These are phyloP conservation scores for Ethmia dodecea DNA, from an alignment of 2,888 invertebrate genomes.

Conservation along the genomic window DNA sequence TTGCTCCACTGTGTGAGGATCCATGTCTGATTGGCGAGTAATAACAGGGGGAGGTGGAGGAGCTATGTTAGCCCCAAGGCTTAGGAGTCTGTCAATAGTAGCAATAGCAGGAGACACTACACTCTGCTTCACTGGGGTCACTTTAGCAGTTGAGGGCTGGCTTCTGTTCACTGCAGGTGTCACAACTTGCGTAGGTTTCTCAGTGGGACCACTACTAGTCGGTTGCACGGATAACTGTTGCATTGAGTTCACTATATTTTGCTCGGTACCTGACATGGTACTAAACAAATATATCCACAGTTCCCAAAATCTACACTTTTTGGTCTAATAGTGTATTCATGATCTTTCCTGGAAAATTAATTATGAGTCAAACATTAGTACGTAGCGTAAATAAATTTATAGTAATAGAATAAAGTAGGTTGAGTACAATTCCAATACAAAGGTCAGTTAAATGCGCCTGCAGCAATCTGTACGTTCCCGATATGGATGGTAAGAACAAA, in stretches of 20 bases:
- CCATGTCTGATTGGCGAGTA: constrained; percentile 63
- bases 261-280: constrained; percentile 76
- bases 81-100: constrained; percentile 68
- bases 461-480: not conserved
- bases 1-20: constrained; percentile 77
- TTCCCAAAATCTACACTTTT: constrained; percentile 38
- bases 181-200: constrained; percentile 73
- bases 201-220: constrained; percentile 60
- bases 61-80: constrained; percentile 59
- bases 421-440: not conserved
- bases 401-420: no score
- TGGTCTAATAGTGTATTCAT: constrained; percentile 45
- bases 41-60: constrained; percentile 68
- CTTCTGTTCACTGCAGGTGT: constrained; percentile 69
- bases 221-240: constrained; percentile 73
- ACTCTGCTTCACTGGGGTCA: constrained; percentile 53
- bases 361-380: constrained; percentile 16
- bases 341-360: constrained; percentile 50
- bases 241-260: constrained; percentile 70
- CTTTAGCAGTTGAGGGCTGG: constrained; percentile 51
- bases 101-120: constrained; percentile 71
- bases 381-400: not conserved
- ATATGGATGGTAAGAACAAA: constrained; percentile 17
- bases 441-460: not conserved
- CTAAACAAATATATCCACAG: constrained; percentile 43